Conservation (phyloP, 2,888 invertebrate genomes). For the Noctua fimbriata region DNA sequence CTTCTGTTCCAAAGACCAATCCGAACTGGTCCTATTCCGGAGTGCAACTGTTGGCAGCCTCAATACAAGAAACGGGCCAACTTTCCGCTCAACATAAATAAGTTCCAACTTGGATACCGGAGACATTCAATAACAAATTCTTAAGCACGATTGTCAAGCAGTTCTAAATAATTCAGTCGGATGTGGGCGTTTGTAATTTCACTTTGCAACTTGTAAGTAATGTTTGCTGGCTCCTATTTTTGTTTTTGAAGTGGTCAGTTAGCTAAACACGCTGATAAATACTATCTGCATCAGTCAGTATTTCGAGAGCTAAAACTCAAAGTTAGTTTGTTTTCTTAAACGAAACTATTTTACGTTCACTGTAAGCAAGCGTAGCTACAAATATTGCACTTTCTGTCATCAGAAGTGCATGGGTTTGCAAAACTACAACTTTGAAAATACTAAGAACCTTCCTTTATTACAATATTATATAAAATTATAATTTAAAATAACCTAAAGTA, state of each 20-base stretch:
- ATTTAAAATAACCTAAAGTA: not conserved
- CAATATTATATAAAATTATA: too few species aligned
- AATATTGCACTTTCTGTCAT: not conserved
- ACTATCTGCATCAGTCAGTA: not conserved
- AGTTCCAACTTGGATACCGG: conserved; percentile 62
- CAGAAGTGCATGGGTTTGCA: not conserved
- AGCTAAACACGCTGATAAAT: not conserved
- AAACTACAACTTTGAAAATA: not conserved
- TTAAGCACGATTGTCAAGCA: conserved; percentile 80
- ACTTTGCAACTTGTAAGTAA: conserved; percentile 58
- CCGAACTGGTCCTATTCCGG: conserved; percentile 33
- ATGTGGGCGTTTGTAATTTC: conserved; percentile 72
- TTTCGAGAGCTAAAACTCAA: not conserved
- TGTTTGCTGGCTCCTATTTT: conserved; percentile 39
- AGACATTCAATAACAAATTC: conserved; percentile 79
- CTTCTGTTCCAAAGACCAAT: conserved; percentile 44
- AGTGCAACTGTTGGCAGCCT: conserved; percentile 41
- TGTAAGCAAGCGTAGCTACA: not conserved
- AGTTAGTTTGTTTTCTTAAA: not conserved
- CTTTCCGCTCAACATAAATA: conserved; percentile 65
- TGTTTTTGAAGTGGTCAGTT: conserved; percentile 15
- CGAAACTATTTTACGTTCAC: not conserved
- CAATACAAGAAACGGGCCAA: conserved; percentile 52
- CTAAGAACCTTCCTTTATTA: not conserved
- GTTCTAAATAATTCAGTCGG: conserved; percentile 74